A percentile compares a stretch with the other conserved stretches of the same genome.
These are phyloP conservation scores for Thera obeliscata DNA, from an alignment of 2,888 invertebrate genomes.

Conservation along the genomic window DNA sequence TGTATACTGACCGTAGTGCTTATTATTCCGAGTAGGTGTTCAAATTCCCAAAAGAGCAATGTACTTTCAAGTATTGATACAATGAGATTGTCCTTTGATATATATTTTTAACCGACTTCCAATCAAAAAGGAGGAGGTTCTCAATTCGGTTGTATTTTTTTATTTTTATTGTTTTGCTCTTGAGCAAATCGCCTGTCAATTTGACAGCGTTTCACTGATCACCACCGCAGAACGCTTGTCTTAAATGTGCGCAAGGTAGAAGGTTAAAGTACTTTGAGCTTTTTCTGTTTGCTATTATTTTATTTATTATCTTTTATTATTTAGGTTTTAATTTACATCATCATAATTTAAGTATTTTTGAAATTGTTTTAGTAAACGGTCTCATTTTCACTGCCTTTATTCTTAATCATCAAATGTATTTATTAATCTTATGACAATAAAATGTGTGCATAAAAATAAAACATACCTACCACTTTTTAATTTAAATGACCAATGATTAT, in stretches of 20 bases:
- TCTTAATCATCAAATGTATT: slow-evolving; percentile 24
- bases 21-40: slow-evolving; percentile 27
- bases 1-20: slow-evolving; percentile 27
- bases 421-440: slow-evolving; percentile 15
- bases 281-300: not conserved
- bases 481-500: too few species aligned
- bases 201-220: too few species aligned
- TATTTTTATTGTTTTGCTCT: too few species aligned
- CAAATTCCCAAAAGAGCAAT: slow-evolving; percentile 32
- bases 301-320: not conserved
- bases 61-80: slow-evolving; percentile 15
- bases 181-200: too few species aligned
- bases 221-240: too few species aligned
- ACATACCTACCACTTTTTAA: not conserved
- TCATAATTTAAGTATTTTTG: slow-evolving; percentile 8
- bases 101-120: too few species aligned
- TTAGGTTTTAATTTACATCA: not conserved
- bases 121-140: too few species aligned
- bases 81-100: not conserved
- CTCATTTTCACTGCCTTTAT: slow-evolving; percentile 34
- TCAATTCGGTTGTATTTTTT: too few species aligned
- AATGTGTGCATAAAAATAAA: not conserved
- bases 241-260: too few species aligned
- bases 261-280: too few species aligned
- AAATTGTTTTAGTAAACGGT: slow-evolving; percentile 10